phyloP scores from a whole-genome alignment of 1,140 invertebrate genomes.

The Caenorhabditis brenneri region DNA sequence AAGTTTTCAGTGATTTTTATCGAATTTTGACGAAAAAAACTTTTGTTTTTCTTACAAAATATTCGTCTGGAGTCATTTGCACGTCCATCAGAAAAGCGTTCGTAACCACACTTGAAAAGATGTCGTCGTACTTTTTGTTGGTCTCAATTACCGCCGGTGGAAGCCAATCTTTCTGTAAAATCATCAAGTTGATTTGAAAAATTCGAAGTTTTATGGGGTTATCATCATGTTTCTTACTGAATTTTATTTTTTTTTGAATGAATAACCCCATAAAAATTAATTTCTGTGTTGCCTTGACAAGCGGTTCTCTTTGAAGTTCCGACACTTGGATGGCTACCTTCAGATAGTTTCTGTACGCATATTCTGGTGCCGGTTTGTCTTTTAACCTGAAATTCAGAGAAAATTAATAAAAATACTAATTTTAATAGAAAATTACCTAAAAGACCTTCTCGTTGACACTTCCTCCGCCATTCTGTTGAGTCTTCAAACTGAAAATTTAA shows the following conservation, averaged over 20 bases:
- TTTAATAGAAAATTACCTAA: not conserved
- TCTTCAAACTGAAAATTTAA: not conserved
- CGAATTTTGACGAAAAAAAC: too few species aligned
- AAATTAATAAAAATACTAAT: too few species aligned
- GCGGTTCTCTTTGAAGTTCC: too few species aligned
- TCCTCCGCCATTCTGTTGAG: not conserved
- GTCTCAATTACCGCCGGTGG: not conserved
- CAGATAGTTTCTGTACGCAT: not conserved
- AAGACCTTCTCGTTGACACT: not conserved
- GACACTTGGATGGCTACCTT: too few species aligned
- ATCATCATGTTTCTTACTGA: not conserved
- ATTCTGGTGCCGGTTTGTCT: constrained; percentile 11
- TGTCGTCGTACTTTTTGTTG: not conserved
- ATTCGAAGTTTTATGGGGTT: too few species aligned
- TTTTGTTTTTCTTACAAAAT: too few species aligned
- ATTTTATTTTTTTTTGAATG: not conserved
- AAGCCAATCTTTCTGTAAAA: constrained; percentile 7
- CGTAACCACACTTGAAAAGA: not conserved
- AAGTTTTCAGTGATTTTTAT: too few species aligned
- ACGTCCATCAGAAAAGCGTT: not conserved
- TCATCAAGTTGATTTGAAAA: not conserved
- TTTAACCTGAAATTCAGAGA: not conserved
- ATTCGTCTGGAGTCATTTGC: not conserved
- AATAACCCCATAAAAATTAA: too few species aligned
- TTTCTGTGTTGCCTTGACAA: too few species aligned